These are phyloP conservation scores for Phoxinus dragarum DNA, from an alignment of 2,797 vertebrate species.

Conservation along the genomic window DNA sequence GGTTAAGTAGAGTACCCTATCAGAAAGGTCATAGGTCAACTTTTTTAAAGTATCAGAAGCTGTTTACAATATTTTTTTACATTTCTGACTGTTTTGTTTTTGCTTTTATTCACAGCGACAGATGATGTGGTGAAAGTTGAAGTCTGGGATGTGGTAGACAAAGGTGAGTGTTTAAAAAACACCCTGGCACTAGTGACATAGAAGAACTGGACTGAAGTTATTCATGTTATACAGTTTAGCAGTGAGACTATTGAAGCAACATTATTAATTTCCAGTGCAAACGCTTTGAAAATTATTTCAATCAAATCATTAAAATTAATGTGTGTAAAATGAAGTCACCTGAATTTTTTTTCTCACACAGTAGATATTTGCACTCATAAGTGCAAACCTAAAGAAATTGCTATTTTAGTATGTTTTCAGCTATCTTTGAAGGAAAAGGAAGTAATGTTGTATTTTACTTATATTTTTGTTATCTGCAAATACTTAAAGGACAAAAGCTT, in stretches of 20 bases:
- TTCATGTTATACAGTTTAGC: not conserved
- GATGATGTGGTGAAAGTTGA: slow-evolving; percentile 89
- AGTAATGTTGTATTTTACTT: not conserved
- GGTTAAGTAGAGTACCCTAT: not conserved
- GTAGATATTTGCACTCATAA: not conserved
- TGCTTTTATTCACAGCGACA: slow-evolving; percentile 75
- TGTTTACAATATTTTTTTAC: not conserved
- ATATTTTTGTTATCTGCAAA: slow-evolving; percentile 35
- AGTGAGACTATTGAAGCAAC: not conserved
- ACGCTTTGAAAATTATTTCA: no score
- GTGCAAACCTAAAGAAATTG: not conserved
- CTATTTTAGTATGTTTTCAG: not conserved
- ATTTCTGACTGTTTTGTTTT: not conserved
- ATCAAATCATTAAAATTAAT: no score
- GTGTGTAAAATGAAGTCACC: not conserved
- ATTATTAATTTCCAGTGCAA: not conserved
- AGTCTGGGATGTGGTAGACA: slow-evolving; percentile 90
- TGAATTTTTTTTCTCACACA: not conserved
- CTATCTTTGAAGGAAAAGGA: not conserved
- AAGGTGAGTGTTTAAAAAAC: slow-evolving; percentile 70
- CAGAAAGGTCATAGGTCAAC: not conserved
- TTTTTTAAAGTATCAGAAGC: not conserved
- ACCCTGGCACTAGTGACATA: not conserved
- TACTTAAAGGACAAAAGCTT: slow-evolving; percentile 70
- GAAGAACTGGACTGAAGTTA: not conserved